Percentiles rank a stretch among this genome's conserved stretches.
phyloP scores from a whole-genome alignment of 2,888 invertebrate genomes.

The Gisinianus flammeolus region DNA sequence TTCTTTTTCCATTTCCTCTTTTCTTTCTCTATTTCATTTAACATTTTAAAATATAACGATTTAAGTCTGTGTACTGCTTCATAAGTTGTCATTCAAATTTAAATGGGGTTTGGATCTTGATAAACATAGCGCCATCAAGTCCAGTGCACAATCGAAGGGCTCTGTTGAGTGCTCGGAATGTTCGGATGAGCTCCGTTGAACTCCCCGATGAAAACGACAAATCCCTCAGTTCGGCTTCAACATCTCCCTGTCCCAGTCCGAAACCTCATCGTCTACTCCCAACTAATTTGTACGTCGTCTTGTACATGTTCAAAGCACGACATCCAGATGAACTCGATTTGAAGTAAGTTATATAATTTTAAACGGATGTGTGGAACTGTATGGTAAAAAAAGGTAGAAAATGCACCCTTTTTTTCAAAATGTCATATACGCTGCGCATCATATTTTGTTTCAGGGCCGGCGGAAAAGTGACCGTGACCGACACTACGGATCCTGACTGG shows the following conservation, averaged over 20 bases:
- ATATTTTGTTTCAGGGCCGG: conserved; percentile 80
- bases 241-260: conserved; percentile 94
- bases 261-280: conserved; percentile 84
- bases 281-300: conserved; percentile 89
- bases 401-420: neutral
- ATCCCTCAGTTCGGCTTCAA: conserved; percentile 88
- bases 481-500: conserved; percentile 94
- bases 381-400: too few relatives aligned
- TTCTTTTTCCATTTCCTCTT: neutral
- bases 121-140: conserved; percentile 79
- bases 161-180: conserved; percentile 77
- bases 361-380: too few relatives aligned
- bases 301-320: conserved; percentile 93
- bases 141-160: conserved; percentile 83
- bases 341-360: conserved; percentile 67
- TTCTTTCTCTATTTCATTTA: conserved; percentile 47
- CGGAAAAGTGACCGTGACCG: conserved; percentile 88
- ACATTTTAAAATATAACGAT: conserved; percentile 19
- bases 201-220: conserved; percentile 89
- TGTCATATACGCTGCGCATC: too few relatives aligned
- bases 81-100: conserved; percentile 59
- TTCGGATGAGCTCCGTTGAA: conserved; percentile 92
- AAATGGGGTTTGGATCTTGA: neutral
- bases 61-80: neutral
- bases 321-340: conserved; percentile 93